Base-by-base conservation (phyloP, 2,113 vertebrate genomes). In the Apodemus sylvaticus region DNA sequence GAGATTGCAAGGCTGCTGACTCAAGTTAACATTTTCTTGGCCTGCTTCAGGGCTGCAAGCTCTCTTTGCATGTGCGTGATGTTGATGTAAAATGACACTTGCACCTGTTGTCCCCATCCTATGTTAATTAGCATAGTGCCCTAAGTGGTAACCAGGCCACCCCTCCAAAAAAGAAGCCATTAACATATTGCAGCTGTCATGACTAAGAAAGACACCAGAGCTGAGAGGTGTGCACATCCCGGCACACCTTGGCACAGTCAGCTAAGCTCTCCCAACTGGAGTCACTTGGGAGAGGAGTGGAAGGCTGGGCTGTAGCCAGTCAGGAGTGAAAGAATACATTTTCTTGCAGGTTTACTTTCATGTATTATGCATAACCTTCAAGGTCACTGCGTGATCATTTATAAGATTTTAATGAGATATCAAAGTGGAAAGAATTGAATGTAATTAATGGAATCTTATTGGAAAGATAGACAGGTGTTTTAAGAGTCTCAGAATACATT, bases 351-450 rank as follows among this genome's bases (percentile, higher is more conserved):
- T 99, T 99, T 99, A 98, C 99, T 99, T 99, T 98, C 98, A 99
- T 99, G 98, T 99, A 99, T 99, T 99, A 99, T 99, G 98, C 98
- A 99, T 99, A 96, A 98, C 96, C 98, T 99, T 99, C 99, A 99
- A 99, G 98, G 99, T 99, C 98, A 99, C 98, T 96, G 98, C 98
- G 95, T 98, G 98, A 99, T 99, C 99, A 99, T 99, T 98, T 99
- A 99, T 99, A 99, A 99, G 98, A 99, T 98, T 99, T 99, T 99
- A 99, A 99, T 99, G 98, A 99, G 98, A 99, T 99, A 99, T 99
- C 98, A 99, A 99, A 99, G 98, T 97, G 89, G 98, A 98, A 99
- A 98, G 98, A 98, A 98, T 97, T 93, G 98, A 98, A 99, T 99
- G 97, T 98, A 99, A 99, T 99, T 98, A 99, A 98, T 98, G 98